A percentile compares a stretch with the other conserved stretches of the same genome.
Evolutionary conservation across 2,888 invertebrate genomes (phyloP).

Genomic region (Nasonia oneida): DNA sequence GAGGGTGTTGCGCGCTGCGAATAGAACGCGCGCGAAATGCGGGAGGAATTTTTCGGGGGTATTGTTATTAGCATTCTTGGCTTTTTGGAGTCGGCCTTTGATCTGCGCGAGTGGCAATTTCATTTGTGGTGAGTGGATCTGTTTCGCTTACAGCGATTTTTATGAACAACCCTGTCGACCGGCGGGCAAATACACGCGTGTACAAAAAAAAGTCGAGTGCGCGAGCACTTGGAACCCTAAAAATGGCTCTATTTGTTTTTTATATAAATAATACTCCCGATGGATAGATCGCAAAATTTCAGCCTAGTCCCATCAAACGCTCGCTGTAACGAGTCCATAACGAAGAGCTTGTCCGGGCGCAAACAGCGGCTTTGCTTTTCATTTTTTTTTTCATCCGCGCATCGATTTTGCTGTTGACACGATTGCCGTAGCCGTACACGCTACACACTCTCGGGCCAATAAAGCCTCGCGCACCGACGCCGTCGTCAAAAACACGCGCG

Average conservation of each 20-base stretch:
- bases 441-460: constrained; percentile 32
- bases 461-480: constrained; percentile 25
- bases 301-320: no score
- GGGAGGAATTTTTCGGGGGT: constrained; percentile 10
- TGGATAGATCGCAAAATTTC: no score
- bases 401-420: constrained; percentile 72
- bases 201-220: neutral
- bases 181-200: neutral
- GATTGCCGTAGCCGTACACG: constrained; percentile 58
- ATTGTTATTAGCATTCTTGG: constrained; percentile 34
- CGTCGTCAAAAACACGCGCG: constrained; percentile 59
- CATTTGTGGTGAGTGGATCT: neutral
- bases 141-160: neutral
- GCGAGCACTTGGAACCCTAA: neutral
- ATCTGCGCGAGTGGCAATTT: neutral
- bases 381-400: constrained; percentile 63
- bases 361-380: constrained; percentile 48
- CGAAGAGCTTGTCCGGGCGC: no score
- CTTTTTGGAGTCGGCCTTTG: neutral
- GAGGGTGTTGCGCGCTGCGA: neutral
- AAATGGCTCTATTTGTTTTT: no score
- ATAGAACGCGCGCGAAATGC: neutral
- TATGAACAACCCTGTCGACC: neutral
- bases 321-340: no score
- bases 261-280: no score